Evolutionary conservation across 2,113 vertebrate genomes (phyloP), one percentile per base, ranked within the genome.

Genomic region (Sorex araneus): DNA sequence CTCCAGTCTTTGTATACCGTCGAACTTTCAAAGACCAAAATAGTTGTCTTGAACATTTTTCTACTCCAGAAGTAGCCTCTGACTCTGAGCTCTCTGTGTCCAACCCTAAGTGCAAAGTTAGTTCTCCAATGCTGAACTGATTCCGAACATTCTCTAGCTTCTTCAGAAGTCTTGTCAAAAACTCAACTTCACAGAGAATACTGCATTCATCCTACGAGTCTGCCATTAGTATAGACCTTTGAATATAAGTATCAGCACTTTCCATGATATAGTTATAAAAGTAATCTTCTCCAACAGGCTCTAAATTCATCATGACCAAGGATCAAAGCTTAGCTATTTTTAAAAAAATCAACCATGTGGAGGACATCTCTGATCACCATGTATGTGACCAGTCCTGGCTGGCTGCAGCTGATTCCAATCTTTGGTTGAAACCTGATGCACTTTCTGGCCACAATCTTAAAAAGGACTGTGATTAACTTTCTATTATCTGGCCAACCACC

Each of bases 381-480:
- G 80, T 27, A 50, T 74, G 69, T 66, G 66, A 82, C 80, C 12
- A n/a, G 78, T 10, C 28, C 67, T 34, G 78, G 67, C 75, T 74
- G 4, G 27, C n/a, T 70, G 34, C 23, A n/a, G 54, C 50, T 8
- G 73, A 95, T 66, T 80, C 92, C 50, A 67, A 43, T 89, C 91
- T 94, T 60, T 83, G 47, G 71, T 83, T 84, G 91, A 93, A 94
- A 96, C 76, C 69, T 67, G 63, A 94, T 74, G 63, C 8, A 3
- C 82, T 71, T 89, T 82, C 70, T 96, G 60, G 54, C 83, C 75
- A 88, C 70, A 81, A 91, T 73, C 84, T 94, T 92, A 16, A 94
- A 84, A 87, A 74, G 84, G 75, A 93, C 89, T 27, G 69, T 3
- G 57, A 91, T 84, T 80, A 54, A 73, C 85, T 77, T 63, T 76